Evolutionary conservation across 1,140 invertebrate genomes (phyloP), one percentile per base, ranked within the genome.

Genomic region (Onthophagus taurus): DNA sequence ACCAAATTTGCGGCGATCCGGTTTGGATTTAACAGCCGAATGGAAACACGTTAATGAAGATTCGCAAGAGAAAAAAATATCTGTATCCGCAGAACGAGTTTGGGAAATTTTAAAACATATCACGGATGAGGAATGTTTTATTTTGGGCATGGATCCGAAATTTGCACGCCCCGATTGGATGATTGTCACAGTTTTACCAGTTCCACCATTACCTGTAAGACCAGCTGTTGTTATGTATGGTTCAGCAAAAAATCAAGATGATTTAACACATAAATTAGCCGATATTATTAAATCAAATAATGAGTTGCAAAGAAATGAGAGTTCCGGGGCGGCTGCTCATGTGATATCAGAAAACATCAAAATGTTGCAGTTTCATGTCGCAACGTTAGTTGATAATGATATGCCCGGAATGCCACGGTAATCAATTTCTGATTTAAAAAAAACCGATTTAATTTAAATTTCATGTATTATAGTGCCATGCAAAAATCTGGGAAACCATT

Each of bases 231-330:
- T 99, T 11, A 99, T 99, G 89, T 95, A 96, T 68, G 96, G 97
- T 12, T 92, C 94, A 1, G 94, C 95, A 1, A 87, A 92, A 63
- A 99, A 98, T 80, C 81, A 97, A 69, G 97, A 99, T 65, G 97
- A 99, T 79, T 77, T 99, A 48, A 99, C 97, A 0, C 94, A 99
- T 64, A 99, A 99, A 70, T 69, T 99, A 8, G 80, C 95, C 0
- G 97, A 99, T 64, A 99, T 99, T 29, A 92, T 99, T 23, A 99
- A 99, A 73, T 78, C 89, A 2, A 99, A 99, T 63, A 98, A 97
- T 69, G 94, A 99, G 65, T 65, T 99, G 16, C 72, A 85, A 41
- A 78, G 89, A 46, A 99, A 99, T 68, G 97, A 99, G 69, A 81
- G 91, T 53, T 82, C 85, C 35, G 97, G 97, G 21, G 93, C 92